phyloP scores from a whole-genome alignment of 1,140 invertebrate species.

The Euura lappo region DNA sequence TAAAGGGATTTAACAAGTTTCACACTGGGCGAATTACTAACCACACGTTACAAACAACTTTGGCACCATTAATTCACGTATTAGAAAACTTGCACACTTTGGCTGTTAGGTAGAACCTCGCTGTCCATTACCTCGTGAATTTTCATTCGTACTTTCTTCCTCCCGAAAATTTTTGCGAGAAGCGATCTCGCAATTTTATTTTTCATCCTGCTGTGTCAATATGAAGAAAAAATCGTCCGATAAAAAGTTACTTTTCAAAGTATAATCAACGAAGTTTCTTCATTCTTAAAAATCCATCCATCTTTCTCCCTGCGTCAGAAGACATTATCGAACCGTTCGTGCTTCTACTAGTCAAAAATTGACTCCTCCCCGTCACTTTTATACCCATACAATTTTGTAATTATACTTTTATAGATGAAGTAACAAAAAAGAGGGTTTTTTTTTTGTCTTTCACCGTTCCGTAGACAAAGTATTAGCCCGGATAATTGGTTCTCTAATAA shows the following conservation, averaged over 20 bases:
- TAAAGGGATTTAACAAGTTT: neutral
- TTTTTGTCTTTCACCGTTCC: neutral
- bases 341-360: too few species aligned
- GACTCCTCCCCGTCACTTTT: too few species aligned
- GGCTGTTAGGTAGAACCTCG: neutral
- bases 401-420: too few species aligned
- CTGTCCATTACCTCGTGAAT: neutral
- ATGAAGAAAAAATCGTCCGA: neutral
- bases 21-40: neutral
- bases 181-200: too few species aligned
- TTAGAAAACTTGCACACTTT: neutral
- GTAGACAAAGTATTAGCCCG: neutral
- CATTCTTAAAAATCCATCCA: constrained; percentile 13
- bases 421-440: neutral
- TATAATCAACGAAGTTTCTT: constrained; percentile 8
- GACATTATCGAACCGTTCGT: neutral
- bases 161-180: too few species aligned
- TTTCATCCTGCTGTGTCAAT: too few species aligned
- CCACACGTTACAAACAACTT: neutral
- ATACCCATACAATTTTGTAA: too few species aligned
- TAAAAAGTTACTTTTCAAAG: constrained; percentile 8
- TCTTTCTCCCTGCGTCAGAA: neutral
- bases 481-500: constrained; percentile 11
- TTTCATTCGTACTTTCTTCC: too few species aligned
- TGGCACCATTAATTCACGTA: neutral